Base-by-base conservation (phyloP, 2,113 vertebrate genomes). In the Fukomys damarensis region DNA sequence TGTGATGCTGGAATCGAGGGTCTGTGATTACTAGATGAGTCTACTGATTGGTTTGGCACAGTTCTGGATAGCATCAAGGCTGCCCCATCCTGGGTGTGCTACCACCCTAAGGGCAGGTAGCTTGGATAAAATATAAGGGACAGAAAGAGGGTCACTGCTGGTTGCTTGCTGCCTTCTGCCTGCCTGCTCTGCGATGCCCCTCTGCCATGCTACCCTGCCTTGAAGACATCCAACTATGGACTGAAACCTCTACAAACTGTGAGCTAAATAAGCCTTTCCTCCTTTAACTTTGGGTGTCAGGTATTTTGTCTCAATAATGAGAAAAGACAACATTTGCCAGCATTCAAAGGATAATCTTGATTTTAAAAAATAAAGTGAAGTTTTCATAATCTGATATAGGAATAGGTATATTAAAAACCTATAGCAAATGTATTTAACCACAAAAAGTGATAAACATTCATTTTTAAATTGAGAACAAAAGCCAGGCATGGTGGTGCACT, bases 391-490 rank as follows among this genome's bases (percentile, higher is more conserved):
- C 28, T n/a, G 68, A 70, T 38, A 81, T 43, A 88, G 3, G 6
- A 9, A 79, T 65, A 14, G 54, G 56, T 43, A 92, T 28, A 59
- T 35, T 82, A 54, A 83, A 68, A 87, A 35, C 35, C 32, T 58
- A 83, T 0, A 92, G 32, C 5, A 95, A 86, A 74, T 26, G 26
- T 14, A 20, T 84, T 86, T 85, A 74, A 86, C 2, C 76, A 49
- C 65, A 91, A 68, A 93, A 86, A 30, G 20, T 86, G 86, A 66
- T 20, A 86, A 93, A 89, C 24, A 6, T 74, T 93, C 16, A 20
- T 38, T 91, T 68, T 77, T 76, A 95, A 90, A 76, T 61, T 16
- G 46, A 90, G 56, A 74, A 84, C n/a, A n/a, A n/a, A n/a, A n/a
- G n/a, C n/a, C n/a, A n/a, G n/a, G n/a, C n/a, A n/a, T n/a, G n/a